Percentiles rank a stretch among this genome's conserved stretches.
Conservation (phyloP, 1,140 invertebrate genomes). For the Saxidomus purpurata region DNA sequence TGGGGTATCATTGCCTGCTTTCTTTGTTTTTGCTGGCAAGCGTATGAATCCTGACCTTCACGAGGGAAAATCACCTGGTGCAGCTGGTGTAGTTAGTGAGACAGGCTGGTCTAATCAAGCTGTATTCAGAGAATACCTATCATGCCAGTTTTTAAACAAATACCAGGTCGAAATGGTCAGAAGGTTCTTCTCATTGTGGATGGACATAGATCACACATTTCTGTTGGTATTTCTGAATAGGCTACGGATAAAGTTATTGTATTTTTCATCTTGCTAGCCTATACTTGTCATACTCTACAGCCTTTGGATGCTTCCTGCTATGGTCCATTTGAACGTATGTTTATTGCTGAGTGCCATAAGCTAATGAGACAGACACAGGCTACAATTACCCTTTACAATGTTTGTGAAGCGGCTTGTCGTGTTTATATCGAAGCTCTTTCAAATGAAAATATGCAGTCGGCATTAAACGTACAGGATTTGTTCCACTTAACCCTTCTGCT, state of each 20-base stretch:
- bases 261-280: not conserved
- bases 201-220: conserved; percentile 40
- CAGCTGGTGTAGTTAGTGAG: conserved; percentile 7
- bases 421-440: conserved; percentile 12
- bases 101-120: not conserved
- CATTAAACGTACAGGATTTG: conserved; percentile 51
- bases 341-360: conserved; percentile 24
- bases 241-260: not conserved
- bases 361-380: not conserved
- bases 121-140: not conserved
- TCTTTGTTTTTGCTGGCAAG: conserved; percentile 57
- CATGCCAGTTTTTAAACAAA: not conserved
- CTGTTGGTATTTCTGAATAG: conserved; percentile 31
- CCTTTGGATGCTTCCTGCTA: conserved; percentile 42
- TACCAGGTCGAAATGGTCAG: not conserved
- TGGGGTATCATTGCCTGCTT: conserved; percentile 50
- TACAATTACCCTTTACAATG: not conserved
- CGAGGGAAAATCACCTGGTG: conserved; percentile 27
- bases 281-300: conserved; percentile 37
- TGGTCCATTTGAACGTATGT: conserved; percentile 30
- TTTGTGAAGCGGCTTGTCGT: conserved; percentile 34
- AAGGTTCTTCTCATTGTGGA: conserved; percentile 35
- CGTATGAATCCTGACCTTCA: conserved; percentile 15
- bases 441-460: conserved; percentile 21
- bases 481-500: conserved; percentile 9